Evolutionary conservation across 2,113 vertebrate species (phyloP).

Genomic region (Hemiprocne comata): DNA sequence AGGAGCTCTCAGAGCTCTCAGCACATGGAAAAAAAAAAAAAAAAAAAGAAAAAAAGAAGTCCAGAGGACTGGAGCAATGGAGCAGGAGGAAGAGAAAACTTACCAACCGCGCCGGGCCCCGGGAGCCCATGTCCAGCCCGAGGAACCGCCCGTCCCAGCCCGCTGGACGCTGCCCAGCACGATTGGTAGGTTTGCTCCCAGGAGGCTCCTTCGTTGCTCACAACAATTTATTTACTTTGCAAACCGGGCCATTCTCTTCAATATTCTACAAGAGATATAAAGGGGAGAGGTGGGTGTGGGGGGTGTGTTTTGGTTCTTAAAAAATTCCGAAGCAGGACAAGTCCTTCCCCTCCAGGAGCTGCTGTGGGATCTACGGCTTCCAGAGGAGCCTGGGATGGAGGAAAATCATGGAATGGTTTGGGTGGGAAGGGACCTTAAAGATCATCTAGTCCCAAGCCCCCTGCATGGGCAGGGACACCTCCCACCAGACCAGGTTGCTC

Average conservation of each 20-base stretch:
- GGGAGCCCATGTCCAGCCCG: conserved; percentile 16
- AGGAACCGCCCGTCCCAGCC: neutral
- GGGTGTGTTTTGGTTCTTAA: too few species aligned
- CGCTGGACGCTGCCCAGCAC: too few species aligned
- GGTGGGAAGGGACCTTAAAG: too few species aligned
- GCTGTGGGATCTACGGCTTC: too few species aligned
- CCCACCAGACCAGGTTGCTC: too few species aligned
- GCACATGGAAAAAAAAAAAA: neutral
- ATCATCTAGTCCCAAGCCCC: too few species aligned
- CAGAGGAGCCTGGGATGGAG: too few species aligned
- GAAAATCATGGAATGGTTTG: too few species aligned
- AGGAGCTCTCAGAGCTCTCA: fast-evolving
- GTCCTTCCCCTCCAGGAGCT: too few species aligned
- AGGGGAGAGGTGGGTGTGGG: neutral
- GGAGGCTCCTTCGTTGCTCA: neutral
- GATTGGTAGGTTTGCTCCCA: neutral
- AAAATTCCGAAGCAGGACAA: too few species aligned
- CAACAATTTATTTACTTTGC: neutral
- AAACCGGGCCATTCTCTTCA: neutral
- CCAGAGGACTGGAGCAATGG: neutral
- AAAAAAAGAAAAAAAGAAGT: too few species aligned
- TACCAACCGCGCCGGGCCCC: neutral
- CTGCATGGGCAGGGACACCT: too few species aligned
- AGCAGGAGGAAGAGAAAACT: neutral
- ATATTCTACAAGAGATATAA: neutral